These are phyloP conservation scores for Caenorhabditis latens DNA, from an alignment of 1,140 invertebrate genomes.

Conservation along the genomic window DNA sequence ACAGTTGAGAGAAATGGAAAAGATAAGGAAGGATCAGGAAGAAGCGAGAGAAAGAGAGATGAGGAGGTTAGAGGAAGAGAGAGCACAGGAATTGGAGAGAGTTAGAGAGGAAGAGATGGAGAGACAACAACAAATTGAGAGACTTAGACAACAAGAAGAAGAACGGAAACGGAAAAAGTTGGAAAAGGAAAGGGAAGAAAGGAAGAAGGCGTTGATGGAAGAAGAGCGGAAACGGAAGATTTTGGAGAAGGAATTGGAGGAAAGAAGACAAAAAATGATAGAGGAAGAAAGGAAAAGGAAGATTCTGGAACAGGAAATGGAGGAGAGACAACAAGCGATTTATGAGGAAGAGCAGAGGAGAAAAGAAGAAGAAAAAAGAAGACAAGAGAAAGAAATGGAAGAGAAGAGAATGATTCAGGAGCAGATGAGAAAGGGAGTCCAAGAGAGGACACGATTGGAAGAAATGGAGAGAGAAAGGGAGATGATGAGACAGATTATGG, in stretches of 20 bases:
- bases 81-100: slow-evolving; percentile 72
- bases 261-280: neutral
- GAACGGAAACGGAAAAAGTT: slow-evolving; percentile 33
- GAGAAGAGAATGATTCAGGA: slow-evolving; percentile 2
- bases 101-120: slow-evolving; percentile 79
- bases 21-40: slow-evolving; percentile 14
- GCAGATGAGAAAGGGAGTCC: neutral
- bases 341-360: slow-evolving; percentile 27
- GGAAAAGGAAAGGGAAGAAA: slow-evolving; percentile 5
- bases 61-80: slow-evolving; percentile 73
- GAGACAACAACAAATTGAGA: slow-evolving; percentile 82
- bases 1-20: slow-evolving; percentile 29
- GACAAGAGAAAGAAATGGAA: neutral
- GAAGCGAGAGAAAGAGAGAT: slow-evolving; percentile 68
- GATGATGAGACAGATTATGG: slow-evolving; percentile 28
- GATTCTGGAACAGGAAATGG: slow-evolving; percentile 43
- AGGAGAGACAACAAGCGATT: slow-evolving; percentile 15
- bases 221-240: slow-evolving; percentile 26
- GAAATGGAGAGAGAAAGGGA: slow-evolving; percentile 36
- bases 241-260: slow-evolving; percentile 21
- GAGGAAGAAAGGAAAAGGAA: slow-evolving; percentile 9
- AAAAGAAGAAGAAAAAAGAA: neutral
- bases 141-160: slow-evolving; percentile 47
- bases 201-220: slow-evolving; percentile 29
- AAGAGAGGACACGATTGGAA: slow-evolving; percentile 8